Base-by-base conservation (phyloP, 2,888 invertebrate genomes). In the Alsophila aescularia region DNA sequence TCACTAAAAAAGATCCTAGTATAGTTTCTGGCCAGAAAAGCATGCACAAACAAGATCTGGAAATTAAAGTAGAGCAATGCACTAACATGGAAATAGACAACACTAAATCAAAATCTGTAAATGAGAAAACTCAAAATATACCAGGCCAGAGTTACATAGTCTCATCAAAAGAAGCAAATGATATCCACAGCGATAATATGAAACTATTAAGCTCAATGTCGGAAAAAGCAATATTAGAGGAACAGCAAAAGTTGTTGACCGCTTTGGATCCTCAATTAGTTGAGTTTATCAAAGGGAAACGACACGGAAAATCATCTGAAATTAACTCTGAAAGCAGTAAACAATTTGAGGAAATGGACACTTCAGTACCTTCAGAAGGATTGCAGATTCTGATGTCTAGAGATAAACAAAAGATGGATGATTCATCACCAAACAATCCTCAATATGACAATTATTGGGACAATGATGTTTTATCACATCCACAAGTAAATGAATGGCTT, bases 141-240 rank as follows among this genome's bases (percentile, higher is more conserved):
- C 80, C 79, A 36, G 41, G 66, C n/a, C 79, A 87, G 69, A 93
- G 93, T 70, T 92, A 78, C 53, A 85, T 93, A 9, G 60, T 93
- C 31, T 85, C 92, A 21, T 85, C 87, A 0, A 64, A 84, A 40
- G 92, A 93, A 47, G 92, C 93, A 0, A 73, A 75, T 35, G 86
- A 92, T 67, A 95, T 98, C 54, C 97, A 98, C 71, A 81, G 88
- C 61, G 95, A 96, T 82, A 98, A 98, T 83, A 39, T 95, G 0
- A 85, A 93, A 64, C 84, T 93, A 52, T 75, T 98, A 9, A 87
- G 90, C 34, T 82, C 92, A 72, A 95, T 98, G 96, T 93, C 93
- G 1, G 89, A 93, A 63, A 91, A 94, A 47, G 96, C 98, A 69
- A 97, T 98, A 66, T 69, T 96, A 12, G 92, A 93, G 47, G 97